A percentile compares a stretch with the other conserved stretches of the same genome.
These are phyloP conservation scores for Gallinago undulata DNA, from an alignment of 2,113 vertebrate genomes.

Conservation along the genomic window DNA sequence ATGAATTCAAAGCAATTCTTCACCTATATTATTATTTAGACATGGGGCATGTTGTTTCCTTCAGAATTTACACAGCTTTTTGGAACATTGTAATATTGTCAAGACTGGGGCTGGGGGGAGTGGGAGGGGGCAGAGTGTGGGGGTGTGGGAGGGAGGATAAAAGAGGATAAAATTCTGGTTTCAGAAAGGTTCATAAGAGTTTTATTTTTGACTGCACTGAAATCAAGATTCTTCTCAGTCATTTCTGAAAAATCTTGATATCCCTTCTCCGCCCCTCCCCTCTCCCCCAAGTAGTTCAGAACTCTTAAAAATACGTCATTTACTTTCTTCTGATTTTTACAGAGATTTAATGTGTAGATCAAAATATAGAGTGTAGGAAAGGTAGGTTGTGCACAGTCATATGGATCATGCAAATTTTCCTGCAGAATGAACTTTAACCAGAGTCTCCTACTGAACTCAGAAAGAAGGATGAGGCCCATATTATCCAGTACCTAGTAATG, in stretches of 20 bases:
- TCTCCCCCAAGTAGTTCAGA: background rate
- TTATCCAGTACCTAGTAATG: background rate
- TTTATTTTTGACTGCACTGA: background rate
- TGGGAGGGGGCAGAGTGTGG: too few relatives aligned
- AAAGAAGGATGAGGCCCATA: background rate
- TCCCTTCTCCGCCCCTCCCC: accelerated
- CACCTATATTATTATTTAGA: background rate
- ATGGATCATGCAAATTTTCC: background rate
- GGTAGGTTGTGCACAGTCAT: background rate
- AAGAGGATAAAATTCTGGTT: background rate
- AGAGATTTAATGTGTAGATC: background rate
- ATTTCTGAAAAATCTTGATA: background rate
- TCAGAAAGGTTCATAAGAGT: background rate
- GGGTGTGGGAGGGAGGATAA: too few relatives aligned
- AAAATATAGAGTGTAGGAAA: background rate
- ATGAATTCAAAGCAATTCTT: background rate
- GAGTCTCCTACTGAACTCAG: background rate
- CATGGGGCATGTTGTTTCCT: background rate
- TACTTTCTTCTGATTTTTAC: background rate
- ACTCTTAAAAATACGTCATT: background rate
- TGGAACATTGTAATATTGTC: background rate
- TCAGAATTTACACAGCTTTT: background rate
- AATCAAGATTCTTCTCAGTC: background rate
- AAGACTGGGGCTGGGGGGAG: accelerated
- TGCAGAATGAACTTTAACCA: background rate